Conservation (phyloP, 1,140 invertebrate genomes). For the Meloidogyne floridensis region DNA sequence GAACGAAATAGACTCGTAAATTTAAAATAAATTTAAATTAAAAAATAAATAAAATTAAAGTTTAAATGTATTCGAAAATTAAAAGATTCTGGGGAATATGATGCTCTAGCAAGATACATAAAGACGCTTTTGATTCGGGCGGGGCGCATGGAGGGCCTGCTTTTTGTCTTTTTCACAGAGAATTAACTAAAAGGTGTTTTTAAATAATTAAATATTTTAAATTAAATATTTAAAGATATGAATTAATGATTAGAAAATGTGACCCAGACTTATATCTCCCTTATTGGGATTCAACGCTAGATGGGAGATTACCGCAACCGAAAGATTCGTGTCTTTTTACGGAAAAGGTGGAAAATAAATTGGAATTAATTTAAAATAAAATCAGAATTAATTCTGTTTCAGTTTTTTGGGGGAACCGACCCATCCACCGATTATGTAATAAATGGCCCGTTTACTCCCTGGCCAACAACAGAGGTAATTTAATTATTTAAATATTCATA, state of each 20-base stretch:
- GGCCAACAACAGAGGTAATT: constrained; percentile 46
- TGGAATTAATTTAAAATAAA: neutral
- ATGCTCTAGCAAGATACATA: constrained; percentile 53
- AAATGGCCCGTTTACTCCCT: constrained; percentile 38
- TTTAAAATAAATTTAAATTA: constrained; percentile 15
- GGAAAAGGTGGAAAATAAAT: constrained; percentile 45
- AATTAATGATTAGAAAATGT: constrained; percentile 34
- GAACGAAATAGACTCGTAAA: constrained; percentile 25
- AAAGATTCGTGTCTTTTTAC: constrained; percentile 65
- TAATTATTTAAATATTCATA: constrained; percentile 13
- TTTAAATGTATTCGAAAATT: constrained; percentile 47
- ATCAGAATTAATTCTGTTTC: neutral
- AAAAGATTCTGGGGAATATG: constrained; percentile 65
- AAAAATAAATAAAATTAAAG: constrained; percentile 4
- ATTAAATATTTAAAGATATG: constrained; percentile 12
- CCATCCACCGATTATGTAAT: constrained; percentile 44
- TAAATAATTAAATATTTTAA: neutral
- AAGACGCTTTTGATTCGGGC: constrained; percentile 49
- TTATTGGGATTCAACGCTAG: constrained; percentile 24
- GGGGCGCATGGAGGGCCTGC: constrained; percentile 37
- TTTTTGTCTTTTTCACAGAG: constrained; percentile 39
- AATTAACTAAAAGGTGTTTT: constrained; percentile 35
- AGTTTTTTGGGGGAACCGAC: constrained; percentile 62
- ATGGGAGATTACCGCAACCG: neutral
- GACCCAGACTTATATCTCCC: constrained; percentile 7